Evolutionary conservation across 2,113 vertebrate species (phyloP).

Genomic region (Pipra filicauda): DNA sequence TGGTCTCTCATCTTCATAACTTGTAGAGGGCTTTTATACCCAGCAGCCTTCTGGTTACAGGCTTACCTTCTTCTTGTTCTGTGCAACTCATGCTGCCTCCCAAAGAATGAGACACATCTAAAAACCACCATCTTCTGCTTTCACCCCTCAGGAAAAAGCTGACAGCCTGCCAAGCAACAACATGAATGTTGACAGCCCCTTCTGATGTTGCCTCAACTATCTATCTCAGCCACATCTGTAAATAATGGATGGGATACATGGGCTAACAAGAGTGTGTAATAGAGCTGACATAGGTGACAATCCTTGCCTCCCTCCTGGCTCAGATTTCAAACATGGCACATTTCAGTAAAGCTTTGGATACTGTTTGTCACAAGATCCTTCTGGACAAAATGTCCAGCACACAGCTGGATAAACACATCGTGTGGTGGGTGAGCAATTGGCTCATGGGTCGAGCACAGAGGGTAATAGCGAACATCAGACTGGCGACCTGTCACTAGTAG

Average conservation of each 20-base stretch:
- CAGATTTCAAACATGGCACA: background rate
- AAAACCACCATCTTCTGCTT: background rate
- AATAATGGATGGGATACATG: background rate
- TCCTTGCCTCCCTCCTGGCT: fast-evolving
- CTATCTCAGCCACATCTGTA: background rate
- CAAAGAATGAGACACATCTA: background rate
- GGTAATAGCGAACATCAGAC: background rate
- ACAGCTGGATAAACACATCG: background rate
- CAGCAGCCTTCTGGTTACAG: background rate
- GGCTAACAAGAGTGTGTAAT: background rate
- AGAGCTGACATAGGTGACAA: background rate
- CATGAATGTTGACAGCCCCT: background rate
- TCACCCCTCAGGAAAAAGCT: background rate
- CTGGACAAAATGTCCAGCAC: background rate
- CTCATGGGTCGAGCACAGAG: background rate
- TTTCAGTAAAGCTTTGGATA: background rate
- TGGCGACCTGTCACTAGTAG: background rate
- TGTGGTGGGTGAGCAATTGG: background rate
- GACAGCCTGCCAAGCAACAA: background rate
- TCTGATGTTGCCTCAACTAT: background rate
- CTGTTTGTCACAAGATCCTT: background rate
- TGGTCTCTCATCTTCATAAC: background rate
- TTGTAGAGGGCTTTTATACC: background rate
- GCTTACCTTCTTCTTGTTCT: background rate
- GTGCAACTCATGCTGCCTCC: background rate